These are phyloP conservation scores for Leptodactylus fallax DNA, from an alignment of 2,797 vertebrate species.

Conservation along the genomic window DNA sequence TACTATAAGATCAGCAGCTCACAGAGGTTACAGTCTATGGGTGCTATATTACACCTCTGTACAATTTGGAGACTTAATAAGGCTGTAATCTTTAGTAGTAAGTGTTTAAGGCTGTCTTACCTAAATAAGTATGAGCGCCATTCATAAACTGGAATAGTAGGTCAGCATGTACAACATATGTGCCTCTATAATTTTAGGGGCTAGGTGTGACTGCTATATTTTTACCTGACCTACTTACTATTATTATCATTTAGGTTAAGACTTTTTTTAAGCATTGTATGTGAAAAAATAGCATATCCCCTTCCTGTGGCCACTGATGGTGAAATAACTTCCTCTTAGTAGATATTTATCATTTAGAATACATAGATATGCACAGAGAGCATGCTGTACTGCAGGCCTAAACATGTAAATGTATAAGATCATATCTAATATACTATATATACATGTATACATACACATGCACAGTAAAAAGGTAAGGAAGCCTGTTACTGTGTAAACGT, in stretches of 20 bases:
- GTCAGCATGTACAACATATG: background rate
- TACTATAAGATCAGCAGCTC: too few relatives aligned
- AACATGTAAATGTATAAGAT: background rate
- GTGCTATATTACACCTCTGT: too few relatives aligned
- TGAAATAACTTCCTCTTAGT: background rate
- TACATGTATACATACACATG: too few relatives aligned
- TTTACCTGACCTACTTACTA: constrained; percentile 38
- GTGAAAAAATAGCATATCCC: background rate
- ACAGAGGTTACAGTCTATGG: too few relatives aligned
- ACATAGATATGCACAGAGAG: background rate
- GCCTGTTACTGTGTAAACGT: too few relatives aligned
- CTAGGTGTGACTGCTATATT: background rate
- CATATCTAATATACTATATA: too few relatives aligned
- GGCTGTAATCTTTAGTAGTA: too few relatives aligned
- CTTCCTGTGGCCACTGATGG: constrained; percentile 30
- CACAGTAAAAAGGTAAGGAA: too few relatives aligned
- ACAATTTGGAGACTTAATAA: too few relatives aligned
- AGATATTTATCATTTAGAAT: background rate
- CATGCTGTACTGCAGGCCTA: background rate
- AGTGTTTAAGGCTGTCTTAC: too few relatives aligned
- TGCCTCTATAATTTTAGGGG: background rate
- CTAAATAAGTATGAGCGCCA: too few relatives aligned
- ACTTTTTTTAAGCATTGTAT: background rate
- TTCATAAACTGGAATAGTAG: constrained; percentile 23
- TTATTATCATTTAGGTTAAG: constrained; percentile 20